Conservation (phyloP, 2,797 vertebrate species). For the Trematomus bernacchii region DNA sequence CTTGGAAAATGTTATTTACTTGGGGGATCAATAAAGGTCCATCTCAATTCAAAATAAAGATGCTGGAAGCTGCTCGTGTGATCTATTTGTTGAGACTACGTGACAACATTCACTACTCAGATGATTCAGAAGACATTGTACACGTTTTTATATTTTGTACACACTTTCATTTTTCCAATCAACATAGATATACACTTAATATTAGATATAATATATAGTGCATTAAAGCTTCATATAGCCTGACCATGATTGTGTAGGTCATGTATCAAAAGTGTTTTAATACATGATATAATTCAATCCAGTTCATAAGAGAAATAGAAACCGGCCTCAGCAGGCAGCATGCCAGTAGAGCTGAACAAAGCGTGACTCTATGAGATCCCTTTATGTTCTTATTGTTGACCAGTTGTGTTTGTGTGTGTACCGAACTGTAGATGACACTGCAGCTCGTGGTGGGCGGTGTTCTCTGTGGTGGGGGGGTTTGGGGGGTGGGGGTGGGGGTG, state of each 20-base stretch:
- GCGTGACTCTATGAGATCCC: neutral
- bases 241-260: neutral
- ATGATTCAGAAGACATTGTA: neutral
- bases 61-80: neutral
- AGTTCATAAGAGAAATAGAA: neutral
- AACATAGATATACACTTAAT: neutral
- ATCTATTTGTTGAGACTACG: neutral
- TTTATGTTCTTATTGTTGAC: neutral
- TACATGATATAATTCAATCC: neutral
- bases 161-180: neutral
- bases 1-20: no score
- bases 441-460: constrained; percentile 28
- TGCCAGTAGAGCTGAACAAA: neutral
- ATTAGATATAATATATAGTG: neutral
- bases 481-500: constrained; percentile 51
- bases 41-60: neutral
- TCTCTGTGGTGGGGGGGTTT: constrained; percentile 47
- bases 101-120: neutral
- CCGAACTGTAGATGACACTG: constrained; percentile 78
- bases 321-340: neutral
- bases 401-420: constrained; percentile 32
- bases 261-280: neutral
- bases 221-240: neutral
- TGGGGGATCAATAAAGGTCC: no score
- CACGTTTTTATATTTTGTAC: no score